Conservation (phyloP, 2,113 vertebrate species). For the Triplophysa tibetana region DNA sequence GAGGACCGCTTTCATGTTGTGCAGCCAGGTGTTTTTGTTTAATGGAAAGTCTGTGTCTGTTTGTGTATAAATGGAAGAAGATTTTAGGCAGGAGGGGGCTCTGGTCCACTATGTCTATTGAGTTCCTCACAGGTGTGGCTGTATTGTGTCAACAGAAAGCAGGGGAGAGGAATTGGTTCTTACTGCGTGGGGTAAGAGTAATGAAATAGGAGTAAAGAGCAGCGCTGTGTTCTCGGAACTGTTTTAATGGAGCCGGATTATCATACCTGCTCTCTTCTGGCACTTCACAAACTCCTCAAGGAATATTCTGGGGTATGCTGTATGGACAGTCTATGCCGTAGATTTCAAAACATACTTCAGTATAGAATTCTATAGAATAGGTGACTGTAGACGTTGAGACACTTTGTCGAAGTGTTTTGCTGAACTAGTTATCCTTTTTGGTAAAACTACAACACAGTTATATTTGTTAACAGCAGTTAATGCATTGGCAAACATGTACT, state of each 20-base stretch:
- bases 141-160: constrained; percentile 56
- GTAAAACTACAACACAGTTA: no score
- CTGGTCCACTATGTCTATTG: constrained; percentile 34
- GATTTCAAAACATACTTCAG: no score
- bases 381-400: no score
- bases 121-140: constrained; percentile 55
- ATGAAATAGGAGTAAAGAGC: constrained; percentile 52
- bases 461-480: no score
- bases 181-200: constrained; percentile 13
- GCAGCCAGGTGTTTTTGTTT: constrained; percentile 5
- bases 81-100: constrained; percentile 14
- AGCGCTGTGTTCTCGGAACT: neutral
- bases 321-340: neutral
- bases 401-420: no score
- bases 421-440: no score
- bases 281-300: neutral
- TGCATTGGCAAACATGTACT: no score
- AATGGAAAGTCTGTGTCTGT: constrained; percentile 32
- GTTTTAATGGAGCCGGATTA: neutral
- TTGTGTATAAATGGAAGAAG: constrained; percentile 11
- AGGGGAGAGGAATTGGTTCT: constrained; percentile 48
- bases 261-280: neutral
- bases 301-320: neutral
- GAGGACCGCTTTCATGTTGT: constrained; percentile 26
- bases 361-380: no score